These are phyloP conservation scores for Procavia capensis DNA, from an alignment of 2,113 vertebrate genomes.

Conservation along the genomic window DNA sequence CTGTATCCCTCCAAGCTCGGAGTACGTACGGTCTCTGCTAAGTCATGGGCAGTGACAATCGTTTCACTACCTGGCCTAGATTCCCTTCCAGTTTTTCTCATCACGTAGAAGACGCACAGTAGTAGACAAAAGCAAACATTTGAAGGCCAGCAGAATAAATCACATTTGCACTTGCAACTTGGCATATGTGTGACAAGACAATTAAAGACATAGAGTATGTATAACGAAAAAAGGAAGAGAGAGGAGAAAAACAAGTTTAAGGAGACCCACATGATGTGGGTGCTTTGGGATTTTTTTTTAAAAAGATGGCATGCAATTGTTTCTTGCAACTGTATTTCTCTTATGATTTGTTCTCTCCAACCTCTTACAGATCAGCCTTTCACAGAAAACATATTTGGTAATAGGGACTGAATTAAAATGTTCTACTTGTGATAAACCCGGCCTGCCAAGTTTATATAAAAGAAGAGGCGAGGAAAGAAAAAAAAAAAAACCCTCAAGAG, in stretches of 20 bases:
- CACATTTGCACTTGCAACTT: slow-evolving; percentile 30
- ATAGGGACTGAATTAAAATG: slow-evolving; percentile 47
- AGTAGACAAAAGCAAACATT: not conserved
- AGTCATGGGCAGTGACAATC: not conserved
- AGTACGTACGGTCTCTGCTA: not conserved
- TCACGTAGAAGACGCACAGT: not conserved
- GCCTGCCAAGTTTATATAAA: slow-evolving; percentile 53
- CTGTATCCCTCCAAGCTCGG: not conserved
- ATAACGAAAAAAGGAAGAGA: not conserved
- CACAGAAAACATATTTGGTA: slow-evolving; percentile 40
- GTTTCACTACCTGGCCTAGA: not conserved
- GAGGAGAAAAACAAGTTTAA: not conserved
- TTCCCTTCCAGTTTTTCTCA: not conserved
- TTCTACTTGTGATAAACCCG: slow-evolving; percentile 55
- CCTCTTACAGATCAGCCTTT: not conserved
- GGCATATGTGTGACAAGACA: not conserved
- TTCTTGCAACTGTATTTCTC: slow-evolving; percentile 39
- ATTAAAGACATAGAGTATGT: not conserved
- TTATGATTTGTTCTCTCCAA: not conserved
- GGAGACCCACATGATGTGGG: not conserved
- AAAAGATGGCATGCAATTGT: slow-evolving; percentile 30
- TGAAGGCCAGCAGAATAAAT: slow-evolving; percentile 5
- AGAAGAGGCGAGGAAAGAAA: not conserved
- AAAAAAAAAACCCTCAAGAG: not conserved
- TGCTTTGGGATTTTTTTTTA: slow-evolving; percentile 38